Conservation (phyloP, 2,888 invertebrate genomes). For the Hirtodrosophila confusa region DNA sequence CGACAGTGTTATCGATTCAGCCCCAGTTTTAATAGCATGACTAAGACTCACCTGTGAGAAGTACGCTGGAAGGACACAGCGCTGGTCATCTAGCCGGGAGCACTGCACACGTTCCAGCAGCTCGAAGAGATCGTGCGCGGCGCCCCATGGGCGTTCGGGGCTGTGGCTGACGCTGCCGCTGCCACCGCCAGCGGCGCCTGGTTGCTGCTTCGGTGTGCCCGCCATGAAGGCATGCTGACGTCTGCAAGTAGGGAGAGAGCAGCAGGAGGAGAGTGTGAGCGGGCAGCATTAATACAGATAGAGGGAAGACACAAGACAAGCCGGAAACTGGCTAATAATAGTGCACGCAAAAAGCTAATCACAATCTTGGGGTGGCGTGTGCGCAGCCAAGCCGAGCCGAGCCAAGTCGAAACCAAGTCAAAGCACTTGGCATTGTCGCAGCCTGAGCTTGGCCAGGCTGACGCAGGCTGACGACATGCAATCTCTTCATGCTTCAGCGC, state of each 20-base stretch:
- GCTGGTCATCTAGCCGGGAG: slow-evolving; percentile 97
- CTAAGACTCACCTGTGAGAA: slow-evolving; percentile 91
- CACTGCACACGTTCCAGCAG: slow-evolving; percentile 97
- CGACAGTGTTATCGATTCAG: no score
- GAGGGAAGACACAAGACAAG: slow-evolving; percentile 14
- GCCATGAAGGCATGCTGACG: slow-evolving; percentile 87
- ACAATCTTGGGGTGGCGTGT: slow-evolving; percentile 36
- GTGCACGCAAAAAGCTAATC: slow-evolving; percentile 68
- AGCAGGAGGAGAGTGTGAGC: slow-evolving; percentile 6
- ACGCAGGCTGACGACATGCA: slow-evolving; percentile 45
- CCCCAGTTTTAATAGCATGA: no score
- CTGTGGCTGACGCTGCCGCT: slow-evolving; percentile 79
- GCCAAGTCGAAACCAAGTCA: slow-evolving; percentile 3
- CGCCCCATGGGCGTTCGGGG: slow-evolving; percentile 85
- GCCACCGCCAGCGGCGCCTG: slow-evolving; percentile 54
- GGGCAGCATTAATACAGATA: slow-evolving; percentile 7
- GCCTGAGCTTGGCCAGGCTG: slow-evolving; percentile 11
- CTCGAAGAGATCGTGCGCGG: slow-evolving; percentile 93
- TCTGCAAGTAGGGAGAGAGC: slow-evolving; percentile 84
- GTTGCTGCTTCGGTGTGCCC: slow-evolving; percentile 71
- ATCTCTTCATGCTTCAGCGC: slow-evolving; percentile 69
- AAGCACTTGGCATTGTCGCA: slow-evolving; percentile 43
- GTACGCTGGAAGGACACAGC: slow-evolving; percentile 96
- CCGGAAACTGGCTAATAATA: slow-evolving; percentile 59
- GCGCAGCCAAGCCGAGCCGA: slow-evolving; percentile 34